Evolutionary conservation across 2,888 invertebrate species (phyloP), one percentile per base, ranked within the genome.

Genomic region (Metallyticus violacea): DNA sequence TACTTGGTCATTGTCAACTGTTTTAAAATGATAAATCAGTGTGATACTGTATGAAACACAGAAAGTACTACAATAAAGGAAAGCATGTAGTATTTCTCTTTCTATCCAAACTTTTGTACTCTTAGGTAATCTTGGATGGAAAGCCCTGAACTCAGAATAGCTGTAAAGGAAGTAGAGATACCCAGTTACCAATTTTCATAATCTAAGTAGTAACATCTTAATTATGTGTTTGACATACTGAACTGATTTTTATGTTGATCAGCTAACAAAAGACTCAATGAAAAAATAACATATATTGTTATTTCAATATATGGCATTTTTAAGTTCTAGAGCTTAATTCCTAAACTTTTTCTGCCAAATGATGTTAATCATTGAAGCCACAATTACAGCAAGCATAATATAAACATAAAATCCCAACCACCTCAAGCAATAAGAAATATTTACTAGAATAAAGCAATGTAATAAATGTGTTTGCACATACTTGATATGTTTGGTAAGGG

Each of bases 401-500:
- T 7, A 26, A 79, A 77, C 79, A 87, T 26, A 78, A 88, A n/a
- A 85, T 85, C 86, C 79, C 78, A 30, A 87, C 85, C 85, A 77
- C 40, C 29, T 30, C 40, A 79, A 85, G 83, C 81, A 85, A 88
- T 7, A 15, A 83, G 22, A 78, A 28, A 78, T 22, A 26, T 29
- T 30, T 83, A 40, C 40, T 30, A 85, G 78, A 27, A 77, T 85
- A 86, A 88, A 84, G 82, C 79, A 81, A 85, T 40, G 83, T 77
- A 40, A 30, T 77, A 76, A 82, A 62, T 77, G 29, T 82, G 76
- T 86, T 85, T 85, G 83, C 85, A 90, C 90, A 87, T 90, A 91
- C 91, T 90, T 91, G 91, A 88, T 91, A 91, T 86, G 91, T 90
- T 88, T 91, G 91, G 89, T 91, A 91, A 86, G 91, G 91, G 86